phyloP scores from a whole-genome alignment of 2,113 vertebrate species.

The Indicator indicator region DNA sequence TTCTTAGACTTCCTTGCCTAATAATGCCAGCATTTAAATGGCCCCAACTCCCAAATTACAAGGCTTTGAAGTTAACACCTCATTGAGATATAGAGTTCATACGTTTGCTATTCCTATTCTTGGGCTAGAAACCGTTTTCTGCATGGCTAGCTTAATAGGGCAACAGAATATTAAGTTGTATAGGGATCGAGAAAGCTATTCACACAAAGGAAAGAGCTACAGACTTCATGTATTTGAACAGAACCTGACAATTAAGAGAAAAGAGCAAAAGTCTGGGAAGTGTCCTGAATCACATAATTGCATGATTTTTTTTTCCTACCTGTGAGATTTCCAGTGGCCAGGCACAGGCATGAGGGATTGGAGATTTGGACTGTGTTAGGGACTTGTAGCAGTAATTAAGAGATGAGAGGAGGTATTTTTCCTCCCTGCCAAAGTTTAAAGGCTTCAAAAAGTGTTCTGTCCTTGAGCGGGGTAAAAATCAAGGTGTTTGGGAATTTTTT shows the following conservation, averaged over 20 bases:
- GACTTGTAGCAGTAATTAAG: neutral
- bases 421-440: neutral
- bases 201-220: constrained; percentile 76
- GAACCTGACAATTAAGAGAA: constrained; percentile 71
- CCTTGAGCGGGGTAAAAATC: neutral
- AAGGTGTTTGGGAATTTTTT: neutral
- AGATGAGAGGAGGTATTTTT: neutral
- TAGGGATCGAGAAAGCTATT: constrained; percentile 72
- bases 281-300: constrained; percentile 34
- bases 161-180: constrained; percentile 76
- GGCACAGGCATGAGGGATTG: constrained; percentile 14
- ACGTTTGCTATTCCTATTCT: constrained; percentile 75
- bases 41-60: constrained; percentile 66
- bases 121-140: constrained; percentile 72
- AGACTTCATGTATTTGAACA: constrained; percentile 76
- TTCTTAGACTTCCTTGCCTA: constrained; percentile 77
- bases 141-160: constrained; percentile 76
- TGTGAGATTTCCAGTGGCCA: constrained; percentile 55
- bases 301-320: constrained; percentile 58
- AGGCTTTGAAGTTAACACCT: constrained; percentile 78
- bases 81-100: constrained; percentile 78
- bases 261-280: constrained; percentile 73
- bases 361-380: neutral
- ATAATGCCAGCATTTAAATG: constrained; percentile 78
- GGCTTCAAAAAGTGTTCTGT: neutral